These are phyloP conservation scores for Hypercompe scribonia DNA, from an alignment of 2,888 invertebrate genomes.

Conservation along the genomic window DNA sequence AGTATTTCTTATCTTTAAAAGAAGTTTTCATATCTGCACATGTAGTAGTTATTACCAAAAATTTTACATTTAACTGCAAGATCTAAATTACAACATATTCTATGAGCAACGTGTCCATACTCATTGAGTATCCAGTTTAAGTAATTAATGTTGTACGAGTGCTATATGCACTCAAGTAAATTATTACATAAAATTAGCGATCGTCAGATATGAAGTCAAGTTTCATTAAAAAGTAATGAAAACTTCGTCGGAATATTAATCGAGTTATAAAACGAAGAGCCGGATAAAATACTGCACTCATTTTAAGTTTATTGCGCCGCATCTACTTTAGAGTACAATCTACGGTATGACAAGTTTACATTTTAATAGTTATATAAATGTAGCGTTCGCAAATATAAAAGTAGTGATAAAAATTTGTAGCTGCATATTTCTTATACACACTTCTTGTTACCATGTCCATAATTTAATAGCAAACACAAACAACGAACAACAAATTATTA, in stretches of 20 bases:
- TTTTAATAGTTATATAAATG: slow-evolving; percentile 23
- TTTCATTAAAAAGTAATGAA: slow-evolving; percentile 80
- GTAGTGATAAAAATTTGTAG: slow-evolving; percentile 48
- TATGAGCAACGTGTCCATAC: slow-evolving; percentile 31
- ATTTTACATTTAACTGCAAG: not conserved
- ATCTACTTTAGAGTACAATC: slow-evolving; percentile 19
- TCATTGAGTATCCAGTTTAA: slow-evolving; percentile 59
- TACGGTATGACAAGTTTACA: slow-evolving; percentile 19
- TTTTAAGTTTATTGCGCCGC: slow-evolving; percentile 43
- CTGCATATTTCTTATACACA: slow-evolving; percentile 50
- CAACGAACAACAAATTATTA: slow-evolving; percentile 55
- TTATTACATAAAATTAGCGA: slow-evolving; percentile 79
- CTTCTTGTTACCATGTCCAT: slow-evolving; percentile 51
- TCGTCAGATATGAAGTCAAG: slow-evolving; percentile 69
- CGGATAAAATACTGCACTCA: slow-evolving; percentile 47
- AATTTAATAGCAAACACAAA: slow-evolving; percentile 57
- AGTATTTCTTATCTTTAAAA: not conserved
- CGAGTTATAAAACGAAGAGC: slow-evolving; percentile 61
- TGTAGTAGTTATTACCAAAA: not conserved
- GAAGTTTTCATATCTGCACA: not conserved
- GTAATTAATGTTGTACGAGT: slow-evolving; percentile 66
- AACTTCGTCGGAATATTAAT: slow-evolving; percentile 74
- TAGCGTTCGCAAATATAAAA: slow-evolving; percentile 36
- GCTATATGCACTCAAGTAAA: slow-evolving; percentile 62
- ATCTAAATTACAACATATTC: slow-evolving; percentile 10